Conservation (phyloP, 2,113 vertebrate genomes). For the Mustela nigripes region DNA sequence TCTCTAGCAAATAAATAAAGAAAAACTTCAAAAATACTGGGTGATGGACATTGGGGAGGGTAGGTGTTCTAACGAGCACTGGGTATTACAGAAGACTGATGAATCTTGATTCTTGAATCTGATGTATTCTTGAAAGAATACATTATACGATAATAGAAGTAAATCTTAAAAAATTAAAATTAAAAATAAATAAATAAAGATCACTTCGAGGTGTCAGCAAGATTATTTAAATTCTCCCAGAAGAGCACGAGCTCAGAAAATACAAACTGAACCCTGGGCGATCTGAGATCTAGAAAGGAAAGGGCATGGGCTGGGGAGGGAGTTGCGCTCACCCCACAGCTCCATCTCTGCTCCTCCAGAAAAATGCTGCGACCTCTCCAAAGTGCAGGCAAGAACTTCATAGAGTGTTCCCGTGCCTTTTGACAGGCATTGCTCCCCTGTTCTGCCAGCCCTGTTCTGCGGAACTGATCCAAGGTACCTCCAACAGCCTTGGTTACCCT, state of each 20-base stretch:
- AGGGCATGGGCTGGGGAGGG: not conserved
- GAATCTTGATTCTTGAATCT: no score
- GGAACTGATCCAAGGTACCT: not conserved
- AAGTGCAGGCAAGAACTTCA: not conserved
- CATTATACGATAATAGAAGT: no score
- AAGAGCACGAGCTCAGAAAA: not conserved
- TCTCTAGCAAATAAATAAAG: not conserved
- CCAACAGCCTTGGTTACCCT: not conserved
- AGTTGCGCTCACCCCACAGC: not conserved
- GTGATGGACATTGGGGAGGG: no score
- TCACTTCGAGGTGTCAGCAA: not conserved
- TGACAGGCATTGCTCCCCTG: fast-evolving
- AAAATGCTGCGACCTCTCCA: not conserved
- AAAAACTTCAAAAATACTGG: not conserved
- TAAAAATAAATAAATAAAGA: not conserved
- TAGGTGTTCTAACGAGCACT: no score
- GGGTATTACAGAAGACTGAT: no score
- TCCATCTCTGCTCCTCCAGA: not conserved
- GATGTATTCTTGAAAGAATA: no score
- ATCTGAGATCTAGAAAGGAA: not conserved
- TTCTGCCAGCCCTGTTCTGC: not conserved
- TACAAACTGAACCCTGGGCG: not conserved
- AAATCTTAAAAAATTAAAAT: no score
- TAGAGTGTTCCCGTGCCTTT: not conserved
- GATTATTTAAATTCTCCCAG: not conserved